Conservation (phyloP, 30 jellyfish, hydroid and myxozoan species). For the Turritopsis rubra region DNA sequence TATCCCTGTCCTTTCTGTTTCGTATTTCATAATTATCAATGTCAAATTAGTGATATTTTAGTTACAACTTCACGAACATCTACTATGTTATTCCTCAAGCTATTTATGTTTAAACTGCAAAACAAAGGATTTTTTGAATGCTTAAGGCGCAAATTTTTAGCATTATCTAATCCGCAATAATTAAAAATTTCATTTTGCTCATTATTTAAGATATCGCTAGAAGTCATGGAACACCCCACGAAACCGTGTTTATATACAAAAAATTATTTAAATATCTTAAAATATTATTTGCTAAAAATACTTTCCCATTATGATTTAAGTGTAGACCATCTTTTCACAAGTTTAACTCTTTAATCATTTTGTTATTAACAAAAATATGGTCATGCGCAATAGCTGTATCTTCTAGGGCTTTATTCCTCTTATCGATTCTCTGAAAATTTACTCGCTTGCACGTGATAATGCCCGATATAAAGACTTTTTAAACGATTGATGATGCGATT, state of each 20-base stretch:
- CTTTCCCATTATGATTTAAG: constrained; percentile 7
- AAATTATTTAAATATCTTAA: too few relatives aligned
- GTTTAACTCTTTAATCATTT: constrained; percentile 3
- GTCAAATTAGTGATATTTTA: constrained; percentile 2
- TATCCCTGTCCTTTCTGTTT: constrained; percentile 11
- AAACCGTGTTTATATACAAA: constrained; percentile 3
- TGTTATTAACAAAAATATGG: background rate
- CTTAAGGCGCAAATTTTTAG: constrained; percentile 5
- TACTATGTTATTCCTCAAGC: background rate
- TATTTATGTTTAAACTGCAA: background rate
- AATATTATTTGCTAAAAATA: constrained; percentile 2
- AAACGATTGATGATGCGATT: background rate
- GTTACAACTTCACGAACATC: constrained; percentile 11
- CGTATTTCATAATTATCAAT: constrained; percentile 5
- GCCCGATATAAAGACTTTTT: background rate
- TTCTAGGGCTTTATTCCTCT: background rate
- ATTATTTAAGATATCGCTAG: background rate
- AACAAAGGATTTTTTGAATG: background rate
- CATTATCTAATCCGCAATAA: background rate
- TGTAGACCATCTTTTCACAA: background rate
- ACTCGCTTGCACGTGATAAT: background rate
- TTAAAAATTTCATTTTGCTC: background rate
- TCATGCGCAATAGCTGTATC: background rate
- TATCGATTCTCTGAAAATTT: background rate
- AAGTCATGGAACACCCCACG: constrained; percentile 5